Percentiles rank a stretch among this genome's conserved stretches.
phyloP scores from a whole-genome alignment of 2,888 invertebrate species.

The Smittia sp. region DNA sequence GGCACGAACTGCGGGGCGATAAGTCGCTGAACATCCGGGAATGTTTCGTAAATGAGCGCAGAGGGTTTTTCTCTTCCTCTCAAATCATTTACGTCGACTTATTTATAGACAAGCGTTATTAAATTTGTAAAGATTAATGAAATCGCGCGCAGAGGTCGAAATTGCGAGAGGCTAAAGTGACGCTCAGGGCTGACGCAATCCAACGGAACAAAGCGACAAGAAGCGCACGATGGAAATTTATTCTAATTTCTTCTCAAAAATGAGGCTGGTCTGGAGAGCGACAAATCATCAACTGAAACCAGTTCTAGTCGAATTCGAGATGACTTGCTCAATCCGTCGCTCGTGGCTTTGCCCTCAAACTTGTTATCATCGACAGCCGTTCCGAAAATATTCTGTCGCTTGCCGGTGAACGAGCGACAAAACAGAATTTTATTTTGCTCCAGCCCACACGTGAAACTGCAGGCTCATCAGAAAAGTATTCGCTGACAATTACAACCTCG shows the following conservation, averaged over 20 bases:
- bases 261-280: too few relatives aligned
- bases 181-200: background rate
- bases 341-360: conserved; percentile 7
- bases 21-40: background rate
- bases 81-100: background rate
- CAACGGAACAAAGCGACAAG: too few relatives aligned
- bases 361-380: background rate
- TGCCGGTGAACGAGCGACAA: background rate
- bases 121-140: background rate
- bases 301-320: background rate
- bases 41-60: background rate
- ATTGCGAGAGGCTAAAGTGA: background rate
- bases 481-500: background rate
- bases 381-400: background rate
- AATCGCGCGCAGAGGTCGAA: background rate
- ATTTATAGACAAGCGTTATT: background rate
- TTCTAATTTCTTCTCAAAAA: background rate
- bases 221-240: background rate
- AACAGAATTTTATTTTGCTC: background rate
- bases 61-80: background rate
- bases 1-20: background rate
- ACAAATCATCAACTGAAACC: background rate
- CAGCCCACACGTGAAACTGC: too few relatives aligned
- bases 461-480: background rate
- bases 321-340: background rate